phyloP scores from a whole-genome alignment of 2,888 invertebrate species.

The Ectemnius continuus region DNA sequence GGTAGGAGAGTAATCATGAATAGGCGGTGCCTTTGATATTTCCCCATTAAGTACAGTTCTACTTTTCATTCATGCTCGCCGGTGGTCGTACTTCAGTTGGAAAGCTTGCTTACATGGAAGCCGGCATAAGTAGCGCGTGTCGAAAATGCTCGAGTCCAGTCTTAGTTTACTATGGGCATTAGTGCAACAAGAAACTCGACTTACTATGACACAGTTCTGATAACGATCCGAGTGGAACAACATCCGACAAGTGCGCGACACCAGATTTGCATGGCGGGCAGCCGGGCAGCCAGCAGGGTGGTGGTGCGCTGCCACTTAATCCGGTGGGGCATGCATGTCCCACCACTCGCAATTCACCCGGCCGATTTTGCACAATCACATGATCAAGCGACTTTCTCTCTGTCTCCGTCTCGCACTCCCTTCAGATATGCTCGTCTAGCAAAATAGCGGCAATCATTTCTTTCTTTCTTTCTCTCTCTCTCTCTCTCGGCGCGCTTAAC shows the following conservation, averaged over 20 bases:
- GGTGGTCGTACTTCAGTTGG: neutral
- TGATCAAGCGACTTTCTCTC: neutral
- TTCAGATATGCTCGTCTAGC: neutral
- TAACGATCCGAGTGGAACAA: neutral
- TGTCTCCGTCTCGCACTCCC: neutral
- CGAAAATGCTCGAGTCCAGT: too few relatives aligned
- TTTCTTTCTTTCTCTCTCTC: too few relatives aligned
- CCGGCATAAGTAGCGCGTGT: too few relatives aligned
- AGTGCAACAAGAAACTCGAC: neutral
- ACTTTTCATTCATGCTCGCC: neutral
- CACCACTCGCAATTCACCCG: neutral
- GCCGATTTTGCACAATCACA: constrained; percentile 6
- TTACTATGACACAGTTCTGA: neutral
- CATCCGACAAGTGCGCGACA: neutral
- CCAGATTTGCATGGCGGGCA: neutral
- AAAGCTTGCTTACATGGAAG: too few relatives aligned
- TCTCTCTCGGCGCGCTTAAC: too few relatives aligned
- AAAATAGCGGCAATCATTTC: neutral
- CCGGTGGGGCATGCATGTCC: neutral
- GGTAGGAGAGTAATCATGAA: neutral
- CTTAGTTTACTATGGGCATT: too few relatives aligned
- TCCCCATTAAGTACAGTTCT: neutral
- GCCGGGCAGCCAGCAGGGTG: too few relatives aligned
- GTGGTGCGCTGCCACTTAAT: neutral
- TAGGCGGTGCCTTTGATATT: neutral